These are phyloP conservation scores for Caracal caracal DNA, from an alignment of 2,113 vertebrate genomes.

Conservation along the genomic window DNA sequence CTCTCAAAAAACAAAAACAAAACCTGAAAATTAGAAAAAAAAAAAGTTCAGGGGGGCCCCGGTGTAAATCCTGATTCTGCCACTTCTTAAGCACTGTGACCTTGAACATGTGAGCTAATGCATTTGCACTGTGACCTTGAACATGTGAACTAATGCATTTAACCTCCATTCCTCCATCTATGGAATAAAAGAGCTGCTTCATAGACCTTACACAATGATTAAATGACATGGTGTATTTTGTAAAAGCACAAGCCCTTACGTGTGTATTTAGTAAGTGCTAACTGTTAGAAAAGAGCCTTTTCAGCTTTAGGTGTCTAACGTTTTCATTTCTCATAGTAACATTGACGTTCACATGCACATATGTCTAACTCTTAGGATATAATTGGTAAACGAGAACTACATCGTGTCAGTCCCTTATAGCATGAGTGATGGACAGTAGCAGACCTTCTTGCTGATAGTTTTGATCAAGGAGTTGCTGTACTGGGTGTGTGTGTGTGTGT, in stretches of 20 bases:
- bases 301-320: background rate
- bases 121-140: background rate
- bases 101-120: background rate
- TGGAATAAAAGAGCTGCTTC: background rate
- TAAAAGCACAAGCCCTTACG: background rate
- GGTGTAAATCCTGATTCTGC: background rate
- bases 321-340: background rate
- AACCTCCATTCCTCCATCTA: background rate
- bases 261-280: background rate
- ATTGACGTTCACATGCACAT: background rate
- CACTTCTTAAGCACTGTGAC: background rate
- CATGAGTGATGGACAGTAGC: background rate
- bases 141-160: background rate
- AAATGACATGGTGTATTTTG: background rate
- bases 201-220: background rate
- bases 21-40: too few relatives aligned
- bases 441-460: background rate
- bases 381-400: background rate
- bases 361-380: background rate
- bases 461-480: background rate
- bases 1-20: too few relatives aligned
- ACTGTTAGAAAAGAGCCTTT: background rate
- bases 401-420: background rate
- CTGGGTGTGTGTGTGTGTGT: too few relatives aligned
- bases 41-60: background rate